These are phyloP conservation scores for Pheosia gnoma DNA, from an alignment of 2,888 invertebrate species.

Conservation along the genomic window DNA sequence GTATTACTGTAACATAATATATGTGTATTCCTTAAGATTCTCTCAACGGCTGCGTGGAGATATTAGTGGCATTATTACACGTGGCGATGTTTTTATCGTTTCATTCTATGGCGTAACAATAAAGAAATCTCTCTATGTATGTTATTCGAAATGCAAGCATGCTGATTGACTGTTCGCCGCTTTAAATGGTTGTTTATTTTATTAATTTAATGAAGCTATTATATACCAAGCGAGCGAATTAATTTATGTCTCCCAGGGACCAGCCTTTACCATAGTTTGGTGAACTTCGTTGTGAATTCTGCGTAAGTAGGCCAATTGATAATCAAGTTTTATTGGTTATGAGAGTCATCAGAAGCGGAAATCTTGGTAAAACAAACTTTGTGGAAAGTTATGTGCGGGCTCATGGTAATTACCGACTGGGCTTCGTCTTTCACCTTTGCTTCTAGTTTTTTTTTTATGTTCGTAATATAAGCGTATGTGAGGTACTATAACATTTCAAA, in stretches of 20 bases:
- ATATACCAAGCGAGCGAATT: constrained; percentile 29
- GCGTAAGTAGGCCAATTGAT: constrained; percentile 54
- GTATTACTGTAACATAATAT: no score
- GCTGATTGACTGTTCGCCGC: not conserved
- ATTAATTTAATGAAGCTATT: constrained; percentile 19
- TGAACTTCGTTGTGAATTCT: constrained; percentile 45
- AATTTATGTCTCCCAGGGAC: constrained; percentile 36
- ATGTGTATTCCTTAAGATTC: no score
- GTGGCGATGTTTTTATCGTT: no score
- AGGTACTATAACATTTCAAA: not conserved
- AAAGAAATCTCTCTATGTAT: not conserved
- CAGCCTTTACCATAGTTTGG: constrained; percentile 50
- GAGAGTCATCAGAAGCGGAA: constrained; percentile 53
- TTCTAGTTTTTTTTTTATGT: constrained; percentile 30
- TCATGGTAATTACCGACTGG: constrained; percentile 48
- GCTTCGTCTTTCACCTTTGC: constrained; percentile 41
- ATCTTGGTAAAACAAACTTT: constrained; percentile 53
- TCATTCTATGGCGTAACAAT: not conserved
- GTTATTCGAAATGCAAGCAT: not conserved
- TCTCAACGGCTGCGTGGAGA: no score
- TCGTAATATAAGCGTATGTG: not conserved
- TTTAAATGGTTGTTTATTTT: constrained; percentile 17
- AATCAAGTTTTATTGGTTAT: constrained; percentile 64
- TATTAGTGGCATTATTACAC: no score
- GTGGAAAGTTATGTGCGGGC: constrained; percentile 51